These are phyloP conservation scores for Drosophila tropicalis DNA, from an alignment of 1,140 invertebrate species.

Conservation along the genomic window DNA sequence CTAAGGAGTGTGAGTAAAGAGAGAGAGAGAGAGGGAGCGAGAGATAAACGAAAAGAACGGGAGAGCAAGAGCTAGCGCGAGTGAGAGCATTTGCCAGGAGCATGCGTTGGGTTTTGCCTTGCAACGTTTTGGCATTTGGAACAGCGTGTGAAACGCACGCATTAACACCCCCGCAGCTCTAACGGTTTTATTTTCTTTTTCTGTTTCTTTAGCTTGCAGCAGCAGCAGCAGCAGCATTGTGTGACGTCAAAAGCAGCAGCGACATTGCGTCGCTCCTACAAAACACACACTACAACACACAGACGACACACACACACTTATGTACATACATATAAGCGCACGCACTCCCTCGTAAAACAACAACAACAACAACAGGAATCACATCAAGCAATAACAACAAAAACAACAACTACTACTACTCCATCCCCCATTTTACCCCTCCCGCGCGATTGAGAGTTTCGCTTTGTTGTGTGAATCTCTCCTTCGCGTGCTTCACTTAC, in stretches of 20 bases:
- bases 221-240: conserved; percentile 37
- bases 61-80: conserved; percentile 26
- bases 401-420: conserved; percentile 12
- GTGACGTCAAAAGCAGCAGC: conserved; percentile 70
- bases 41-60: not conserved
- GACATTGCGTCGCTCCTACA: conserved; percentile 38
- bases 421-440: not conserved
- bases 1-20: conserved; percentile 22
- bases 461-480: conserved; percentile 12
- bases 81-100: conserved; percentile 30
- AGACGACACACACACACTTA: conserved; percentile 33
- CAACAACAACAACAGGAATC: conserved; percentile 52
- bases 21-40: conserved; percentile 18
- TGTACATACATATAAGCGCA: conserved; percentile 29
- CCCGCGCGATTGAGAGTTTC: conserved; percentile 12
- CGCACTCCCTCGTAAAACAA: conserved; percentile 24
- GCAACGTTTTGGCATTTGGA: conserved; percentile 58
- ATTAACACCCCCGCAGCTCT: conserved; percentile 63
- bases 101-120: conserved; percentile 21
- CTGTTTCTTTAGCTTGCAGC: conserved; percentile 51
- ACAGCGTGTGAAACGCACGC: conserved; percentile 62
- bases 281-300: conserved; percentile 38
- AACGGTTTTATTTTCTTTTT: conserved; percentile 22
- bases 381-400: conserved; percentile 16
- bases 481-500: conserved; percentile 2